Conservation (phyloP, 2,888 invertebrate species). For the Emesis russula region DNA sequence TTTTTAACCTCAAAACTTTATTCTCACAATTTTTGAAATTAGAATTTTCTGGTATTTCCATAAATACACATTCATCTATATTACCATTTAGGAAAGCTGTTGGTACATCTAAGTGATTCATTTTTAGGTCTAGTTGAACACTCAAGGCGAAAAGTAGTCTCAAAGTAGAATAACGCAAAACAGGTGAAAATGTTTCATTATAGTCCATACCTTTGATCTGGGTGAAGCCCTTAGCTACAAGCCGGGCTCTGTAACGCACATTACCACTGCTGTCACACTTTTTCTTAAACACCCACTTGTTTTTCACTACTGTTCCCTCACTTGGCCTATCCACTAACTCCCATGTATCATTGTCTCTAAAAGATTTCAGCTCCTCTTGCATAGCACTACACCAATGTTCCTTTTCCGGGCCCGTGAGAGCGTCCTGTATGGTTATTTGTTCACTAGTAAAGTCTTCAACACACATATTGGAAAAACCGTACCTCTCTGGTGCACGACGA, state of each 20-base stretch:
- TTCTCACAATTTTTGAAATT: background rate
- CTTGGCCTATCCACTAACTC: background rate
- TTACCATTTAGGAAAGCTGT: conserved; percentile 61
- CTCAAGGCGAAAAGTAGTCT: conserved; percentile 67
- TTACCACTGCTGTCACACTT: conserved; percentile 27
- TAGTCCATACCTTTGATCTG: conserved; percentile 32
- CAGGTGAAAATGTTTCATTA: conserved; percentile 52
- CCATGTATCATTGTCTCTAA: conserved; percentile 16
- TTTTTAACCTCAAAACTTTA: no score
- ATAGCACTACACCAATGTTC: background rate
- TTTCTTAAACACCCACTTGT: conserved; percentile 43
- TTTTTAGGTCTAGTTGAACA: conserved; percentile 22
- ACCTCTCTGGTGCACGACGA: conserved; percentile 7
- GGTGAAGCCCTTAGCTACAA: conserved; percentile 65
- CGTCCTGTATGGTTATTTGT: background rate
- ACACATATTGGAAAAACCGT: background rate
- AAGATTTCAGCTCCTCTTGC: background rate
- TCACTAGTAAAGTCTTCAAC: background rate
- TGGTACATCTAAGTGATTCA: background rate
- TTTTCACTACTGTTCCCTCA: conserved; percentile 17
- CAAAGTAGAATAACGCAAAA: conserved; percentile 69
- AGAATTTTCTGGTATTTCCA: conserved; percentile 36
- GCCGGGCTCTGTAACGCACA: conserved; percentile 71
- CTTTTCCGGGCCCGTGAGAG: background rate
- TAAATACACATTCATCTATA: conserved; percentile 30